phyloP scores from a whole-genome alignment of 2,888 invertebrate species.

The Crepidodera aurea region DNA sequence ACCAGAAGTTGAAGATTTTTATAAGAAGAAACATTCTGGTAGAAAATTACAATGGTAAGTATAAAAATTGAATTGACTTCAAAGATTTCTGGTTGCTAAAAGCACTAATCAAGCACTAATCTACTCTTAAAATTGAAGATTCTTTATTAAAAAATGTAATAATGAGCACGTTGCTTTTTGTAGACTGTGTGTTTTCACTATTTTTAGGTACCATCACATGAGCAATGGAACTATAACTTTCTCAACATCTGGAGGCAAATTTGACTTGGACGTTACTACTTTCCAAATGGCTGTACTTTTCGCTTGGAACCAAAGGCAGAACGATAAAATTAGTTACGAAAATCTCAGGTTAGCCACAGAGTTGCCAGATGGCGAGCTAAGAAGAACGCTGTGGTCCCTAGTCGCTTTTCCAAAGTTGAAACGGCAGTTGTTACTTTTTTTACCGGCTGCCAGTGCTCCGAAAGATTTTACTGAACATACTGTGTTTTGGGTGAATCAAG shows the following conservation, averaged over 20 bases:
- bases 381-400: slow-evolving; percentile 94
- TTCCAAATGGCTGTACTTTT: slow-evolving; percentile 99
- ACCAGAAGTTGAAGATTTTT: slow-evolving; percentile 98
- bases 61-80: too few species aligned
- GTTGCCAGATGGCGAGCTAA: slow-evolving; percentile 92
- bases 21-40: slow-evolving; percentile 96
- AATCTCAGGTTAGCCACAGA: slow-evolving; percentile 96
- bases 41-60: slow-evolving; percentile 92
- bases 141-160: too few species aligned
- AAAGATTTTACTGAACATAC: slow-evolving; percentile 95
- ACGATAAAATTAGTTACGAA: slow-evolving; percentile 94
- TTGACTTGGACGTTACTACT: slow-evolving; percentile 98
- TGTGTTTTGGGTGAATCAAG: slow-evolving; percentile 96
- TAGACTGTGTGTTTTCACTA: background rate
- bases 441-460: slow-evolving; percentile 81
- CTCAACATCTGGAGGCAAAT: slow-evolving; percentile 89
- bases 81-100: too few species aligned
- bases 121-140: too few species aligned
- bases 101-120: too few species aligned
- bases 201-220: slow-evolving; percentile 87
- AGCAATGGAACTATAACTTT: slow-evolving; percentile 99
- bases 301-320: slow-evolving; percentile 97
- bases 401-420: slow-evolving; percentile 96
- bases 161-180: background rate
- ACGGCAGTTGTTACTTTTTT: slow-evolving; percentile 86